phyloP scores from a whole-genome alignment of 1,140 invertebrate species.

The Panagrolaimus sp. region DNA sequence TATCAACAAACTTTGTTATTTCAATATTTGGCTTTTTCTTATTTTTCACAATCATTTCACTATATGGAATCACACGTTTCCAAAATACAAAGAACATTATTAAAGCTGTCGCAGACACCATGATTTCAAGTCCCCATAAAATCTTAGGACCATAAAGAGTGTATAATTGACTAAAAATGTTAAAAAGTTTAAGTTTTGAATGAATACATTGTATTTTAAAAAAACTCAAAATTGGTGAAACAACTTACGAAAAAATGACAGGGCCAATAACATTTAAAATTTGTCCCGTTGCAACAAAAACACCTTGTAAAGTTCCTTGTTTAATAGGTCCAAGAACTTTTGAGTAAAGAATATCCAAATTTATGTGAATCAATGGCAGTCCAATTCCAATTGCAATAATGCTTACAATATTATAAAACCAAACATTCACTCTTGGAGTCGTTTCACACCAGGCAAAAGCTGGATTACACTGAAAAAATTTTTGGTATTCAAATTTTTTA shows the following conservation, averaged over 20 bases:
- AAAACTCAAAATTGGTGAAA: background rate
- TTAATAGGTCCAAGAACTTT: slow-evolving; percentile 39
- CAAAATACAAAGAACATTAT: slow-evolving; percentile 31
- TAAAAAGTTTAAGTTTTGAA: no score
- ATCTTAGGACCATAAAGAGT: slow-evolving; percentile 23
- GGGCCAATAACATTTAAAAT: slow-evolving; percentile 28
- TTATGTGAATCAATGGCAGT: slow-evolving; percentile 37
- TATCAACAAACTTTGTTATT: no score
- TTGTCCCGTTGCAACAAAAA: slow-evolving; percentile 30
- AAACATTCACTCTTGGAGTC: slow-evolving; percentile 40
- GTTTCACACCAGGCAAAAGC: slow-evolving; percentile 40
- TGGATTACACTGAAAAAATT: slow-evolving; percentile 27
- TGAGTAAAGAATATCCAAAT: slow-evolving; percentile 46
- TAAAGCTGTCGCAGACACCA: slow-evolving; percentile 5
- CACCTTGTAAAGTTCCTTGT: slow-evolving; percentile 40
- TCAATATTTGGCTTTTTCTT: no score
- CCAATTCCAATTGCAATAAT: slow-evolving; percentile 36
- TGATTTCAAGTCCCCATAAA: slow-evolving; percentile 26
- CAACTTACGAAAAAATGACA: slow-evolving; percentile 32
- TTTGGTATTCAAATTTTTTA: background rate
- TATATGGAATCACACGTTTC: slow-evolving; percentile 25
- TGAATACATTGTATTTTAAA: no score
- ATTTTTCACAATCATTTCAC: no score
- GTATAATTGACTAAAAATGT: slow-evolving; percentile 19
- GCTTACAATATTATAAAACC: slow-evolving; percentile 37